phyloP scores from a whole-genome alignment of 2,113 vertebrate genomes.

The Notarius quadriscutis region DNA sequence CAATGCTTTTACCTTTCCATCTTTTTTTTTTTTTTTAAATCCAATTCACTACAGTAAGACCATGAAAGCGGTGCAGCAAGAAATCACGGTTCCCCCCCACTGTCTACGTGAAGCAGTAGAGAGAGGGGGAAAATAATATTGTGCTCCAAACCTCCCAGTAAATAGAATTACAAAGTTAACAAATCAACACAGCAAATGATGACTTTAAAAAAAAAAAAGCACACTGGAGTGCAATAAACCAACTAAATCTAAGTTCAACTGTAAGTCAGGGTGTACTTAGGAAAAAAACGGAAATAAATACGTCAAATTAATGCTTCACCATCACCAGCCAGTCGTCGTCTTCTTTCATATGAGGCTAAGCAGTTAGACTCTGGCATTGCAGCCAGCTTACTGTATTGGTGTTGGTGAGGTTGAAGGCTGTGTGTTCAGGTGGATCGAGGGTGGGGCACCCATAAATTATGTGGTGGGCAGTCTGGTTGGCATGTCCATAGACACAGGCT shows the following conservation, averaged over 20 bases:
- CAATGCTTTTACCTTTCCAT: constrained; percentile 7
- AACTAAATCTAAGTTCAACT: not conserved
- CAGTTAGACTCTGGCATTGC: too few species aligned
- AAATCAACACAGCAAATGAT: not conserved
- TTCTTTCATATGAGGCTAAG: too few species aligned
- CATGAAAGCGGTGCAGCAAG: constrained; percentile 36
- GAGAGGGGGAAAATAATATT: not conserved
- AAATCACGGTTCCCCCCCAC: not conserved
- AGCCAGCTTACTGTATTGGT: too few species aligned
- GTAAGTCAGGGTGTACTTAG: not conserved
- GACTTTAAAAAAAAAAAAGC: constrained; percentile 29
- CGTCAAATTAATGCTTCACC: not conserved
- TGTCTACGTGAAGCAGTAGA: constrained; percentile 4
- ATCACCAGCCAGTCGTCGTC: not conserved
- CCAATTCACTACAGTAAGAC: constrained; percentile 36
- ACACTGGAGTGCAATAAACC: not conserved
- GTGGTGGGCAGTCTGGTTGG: too few species aligned
- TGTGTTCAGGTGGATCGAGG: too few species aligned
- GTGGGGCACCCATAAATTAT: too few species aligned
- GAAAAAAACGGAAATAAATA: not conserved
- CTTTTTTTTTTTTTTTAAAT: constrained; percentile 24
- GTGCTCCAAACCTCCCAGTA: constrained; percentile 30
- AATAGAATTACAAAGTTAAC: constrained; percentile 45
- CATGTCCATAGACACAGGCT: too few species aligned
- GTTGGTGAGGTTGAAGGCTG: too few species aligned